These are phyloP conservation scores for Gnathonemus echidnorhynchus DNA, from an alignment of 2,113 vertebrate species.

Conservation along the genomic window DNA sequence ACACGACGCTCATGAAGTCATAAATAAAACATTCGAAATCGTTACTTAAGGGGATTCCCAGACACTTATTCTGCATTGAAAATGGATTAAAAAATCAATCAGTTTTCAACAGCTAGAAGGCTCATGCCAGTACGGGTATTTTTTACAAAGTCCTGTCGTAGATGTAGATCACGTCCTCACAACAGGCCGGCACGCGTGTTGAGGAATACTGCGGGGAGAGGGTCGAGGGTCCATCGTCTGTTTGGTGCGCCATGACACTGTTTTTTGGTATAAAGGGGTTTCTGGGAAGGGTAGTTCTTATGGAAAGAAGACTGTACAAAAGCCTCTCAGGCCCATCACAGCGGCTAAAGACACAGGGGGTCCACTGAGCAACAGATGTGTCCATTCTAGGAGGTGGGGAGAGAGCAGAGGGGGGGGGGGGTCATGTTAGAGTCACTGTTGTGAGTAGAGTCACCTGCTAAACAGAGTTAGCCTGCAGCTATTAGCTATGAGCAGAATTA, in stretches of 20 bases:
- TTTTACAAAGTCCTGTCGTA: constrained; percentile 52
- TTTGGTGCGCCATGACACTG: constrained; percentile 16
- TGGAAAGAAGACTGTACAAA: constrained; percentile 17
- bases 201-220: constrained; percentile 1
- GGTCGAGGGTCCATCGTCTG: constrained; percentile 1
- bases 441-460: constrained; percentile 1
- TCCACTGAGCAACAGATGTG: constrained; percentile 98
- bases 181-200: background rate
- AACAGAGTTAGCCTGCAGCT: constrained; percentile 55
- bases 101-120: constrained; percentile 59
- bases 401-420: background rate
- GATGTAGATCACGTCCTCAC: background rate
- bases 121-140: constrained; percentile 68
- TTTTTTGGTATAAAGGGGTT: constrained; percentile 33
- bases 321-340: constrained; percentile 48
- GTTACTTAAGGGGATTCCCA: constrained; percentile 44
- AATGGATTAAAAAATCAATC: constrained; percentile 54
- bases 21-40: constrained; percentile 51
- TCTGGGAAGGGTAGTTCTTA: constrained; percentile 25
- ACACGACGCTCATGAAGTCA: constrained; percentile 43
- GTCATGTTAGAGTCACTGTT: background rate
- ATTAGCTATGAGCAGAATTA: constrained; percentile 33
- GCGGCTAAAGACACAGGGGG: constrained; percentile 97
- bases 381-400: constrained; percentile 71
- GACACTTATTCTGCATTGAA: constrained; percentile 33